Evolutionary conservation across 2,888 invertebrate genomes (phyloP).

Genomic region (Macrosiphum euphorbiae): DNA sequence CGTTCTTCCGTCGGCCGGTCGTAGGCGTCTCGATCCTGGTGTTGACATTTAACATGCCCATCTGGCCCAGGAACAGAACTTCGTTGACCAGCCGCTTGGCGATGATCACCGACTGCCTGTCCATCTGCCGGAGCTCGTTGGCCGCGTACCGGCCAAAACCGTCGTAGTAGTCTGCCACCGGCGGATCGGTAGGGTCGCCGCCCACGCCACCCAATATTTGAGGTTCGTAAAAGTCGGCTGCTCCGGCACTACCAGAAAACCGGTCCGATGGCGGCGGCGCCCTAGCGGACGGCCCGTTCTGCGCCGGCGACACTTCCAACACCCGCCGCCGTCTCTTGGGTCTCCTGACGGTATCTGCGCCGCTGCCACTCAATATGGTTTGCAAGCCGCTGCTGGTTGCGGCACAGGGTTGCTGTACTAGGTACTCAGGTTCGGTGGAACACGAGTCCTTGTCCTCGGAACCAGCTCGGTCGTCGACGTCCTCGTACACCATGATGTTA

Average conservation of each 20-base stretch:
- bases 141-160: conserved; percentile 57
- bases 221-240: conserved; percentile 28
- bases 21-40: conserved; percentile 46
- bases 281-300: neutral
- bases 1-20: neutral
- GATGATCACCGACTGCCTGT: conserved; percentile 56
- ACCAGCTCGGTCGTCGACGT: neutral
- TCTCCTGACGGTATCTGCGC: neutral
- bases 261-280: neutral
- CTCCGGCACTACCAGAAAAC: neutral
- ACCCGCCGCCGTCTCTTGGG: conserved; percentile 33
- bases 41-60: conserved; percentile 56
- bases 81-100: conserved; percentile 58
- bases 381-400: neutral
- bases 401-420: neutral
- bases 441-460: conserved; percentile 59
- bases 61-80: conserved; percentile 57
- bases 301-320: neutral
- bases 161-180: conserved; percentile 53
- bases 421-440: conserved; percentile 37
- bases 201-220: conserved; percentile 55
- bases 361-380: neutral
- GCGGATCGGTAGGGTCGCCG: conserved; percentile 43
- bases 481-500: conserved; percentile 30
- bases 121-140: conserved; percentile 56